Evolutionary conservation across 2,888 invertebrate species (phyloP), one percentile per base, ranked within the genome.

Genomic region (Falcaria lacertinaria): DNA sequence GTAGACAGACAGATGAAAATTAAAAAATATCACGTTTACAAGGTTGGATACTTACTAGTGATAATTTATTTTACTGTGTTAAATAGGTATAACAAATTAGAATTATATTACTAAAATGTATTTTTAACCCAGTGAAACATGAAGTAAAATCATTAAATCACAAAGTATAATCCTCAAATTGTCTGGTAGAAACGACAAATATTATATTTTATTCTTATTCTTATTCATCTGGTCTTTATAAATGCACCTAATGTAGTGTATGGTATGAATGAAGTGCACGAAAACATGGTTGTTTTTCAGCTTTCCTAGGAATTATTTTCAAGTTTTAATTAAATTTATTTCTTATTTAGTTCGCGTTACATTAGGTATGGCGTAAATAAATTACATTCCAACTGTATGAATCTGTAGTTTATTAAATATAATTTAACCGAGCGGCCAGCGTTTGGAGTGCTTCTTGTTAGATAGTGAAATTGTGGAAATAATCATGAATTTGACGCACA

Each of bases 251-350:
- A n/a, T 14, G 16, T 38, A 15, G 15, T 13, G n/a, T n/a, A n/a
- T n/a, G 14, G 11, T 34, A 68, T 77, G 76, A 74, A 79, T 78
- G 71, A 72, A 73, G 67, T 69, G 57, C 60, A 80, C 73, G 77
- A 84, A 87, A 86, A 87, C 80, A 88, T 88, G 87, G 87, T 88
- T 88, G 86, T 88, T 87, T 88, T 88, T 88, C 88, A 88, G 88
- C 79, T 81, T 87, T 79, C 72, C 64, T 76, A 69, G 72, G 69
- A 70, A 67, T 65, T 77, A 62, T 74, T 79, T 74, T 69, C 64
- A 62, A 69, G 11, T 28, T 28, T 67, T 64, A 64, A 65, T 57
- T 58, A 57, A 68, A 58, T 69, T 69, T 68, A 54, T 53, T 61
- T 67, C 54, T 64, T 50, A 64, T 62, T 52, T 59, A 54, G 52